Base-by-base conservation (phyloP, 2,113 vertebrate species). In the Taurulus bubalis region DNA sequence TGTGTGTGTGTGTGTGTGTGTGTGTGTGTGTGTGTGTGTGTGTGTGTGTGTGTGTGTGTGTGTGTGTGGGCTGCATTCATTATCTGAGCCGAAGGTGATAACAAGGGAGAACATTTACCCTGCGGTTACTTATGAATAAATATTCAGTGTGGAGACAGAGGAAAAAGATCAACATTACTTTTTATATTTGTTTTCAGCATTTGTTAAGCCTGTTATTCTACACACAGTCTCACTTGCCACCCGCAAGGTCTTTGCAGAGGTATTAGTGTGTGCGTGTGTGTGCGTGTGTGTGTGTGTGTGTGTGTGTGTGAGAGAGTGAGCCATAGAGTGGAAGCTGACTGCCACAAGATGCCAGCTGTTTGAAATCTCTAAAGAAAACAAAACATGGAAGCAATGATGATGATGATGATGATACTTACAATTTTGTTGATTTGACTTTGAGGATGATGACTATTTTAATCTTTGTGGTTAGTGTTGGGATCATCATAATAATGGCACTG, bases 31-130 rank as follows among this genome's bases (percentile, higher is more conserved):
- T 30, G 62, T 78, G 63, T 65, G 59, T 67, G 55, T 77, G 24
- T 36, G 69, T 47, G 71, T 38, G 64, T 22, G 34, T 53, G 28
- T 75, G 32, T 26, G 63, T 69, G 56, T 28, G 63, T 78, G 59
- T 58, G 66, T 65, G 76, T 47, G 77, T 45, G 16, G 30, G 60
- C 75, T 80, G 73, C 65, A 82, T 82, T 84, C 65, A 79, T 89
- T 84, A 87, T 84, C 72, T 59, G 42, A 71, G 42, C 63, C 12
- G 42, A 90, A 90, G 83, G 82, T 87, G 82, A 86, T 80, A 83
- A 66, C 40, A 24, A 79, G 75, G 67, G 87, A 85, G 81, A 90
- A 85, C 71, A 83, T 85, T 87, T 86, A 77, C 76, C 88, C 87
- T 80, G 65, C 16, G 74, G 85, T 87, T 73, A 56, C 51, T 58